These are phyloP conservation scores for Accipiter badius DNA, from an alignment of 2,797 vertebrate species.

Conservation along the genomic window DNA sequence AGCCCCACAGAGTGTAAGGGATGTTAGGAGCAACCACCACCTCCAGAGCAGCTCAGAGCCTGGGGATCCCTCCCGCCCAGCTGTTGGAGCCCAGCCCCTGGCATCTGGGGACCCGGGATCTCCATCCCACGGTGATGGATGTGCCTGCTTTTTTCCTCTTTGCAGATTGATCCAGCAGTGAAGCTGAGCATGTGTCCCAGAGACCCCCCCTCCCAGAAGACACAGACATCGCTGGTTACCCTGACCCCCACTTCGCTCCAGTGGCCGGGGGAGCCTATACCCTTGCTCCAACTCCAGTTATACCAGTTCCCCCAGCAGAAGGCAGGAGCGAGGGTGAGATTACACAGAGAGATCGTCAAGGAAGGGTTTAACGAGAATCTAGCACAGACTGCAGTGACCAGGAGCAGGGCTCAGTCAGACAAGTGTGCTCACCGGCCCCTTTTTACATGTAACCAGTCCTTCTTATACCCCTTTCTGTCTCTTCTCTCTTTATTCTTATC, in stretches of 20 bases:
- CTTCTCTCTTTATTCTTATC: neutral
- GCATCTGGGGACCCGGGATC: neutral
- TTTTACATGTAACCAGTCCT: neutral
- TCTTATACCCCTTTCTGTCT: neutral
- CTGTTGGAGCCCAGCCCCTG: neutral
- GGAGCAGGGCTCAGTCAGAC: neutral
- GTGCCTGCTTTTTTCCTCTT: neutral
- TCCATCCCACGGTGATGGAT: neutral
- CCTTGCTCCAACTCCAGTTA: neutral
- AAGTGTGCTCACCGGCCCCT: fast-evolving
- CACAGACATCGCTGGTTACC: too few relatives aligned
- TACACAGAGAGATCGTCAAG: neutral
- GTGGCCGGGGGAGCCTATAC: fast-evolving
- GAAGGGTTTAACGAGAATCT: neutral
- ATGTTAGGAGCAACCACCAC: neutral
- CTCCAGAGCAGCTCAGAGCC: neutral
- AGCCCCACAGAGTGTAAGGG: neutral
- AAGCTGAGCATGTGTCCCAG: neutral
- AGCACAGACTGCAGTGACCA: neutral
- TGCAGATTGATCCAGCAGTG: neutral
- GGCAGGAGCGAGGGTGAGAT: neutral
- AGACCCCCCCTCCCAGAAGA: neutral
- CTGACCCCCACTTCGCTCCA: fast-evolving
- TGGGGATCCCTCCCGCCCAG: neutral
- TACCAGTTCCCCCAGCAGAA: neutral